Base-by-base conservation (phyloP, 2,113 vertebrate genomes). In the Dromaius novaehollandiae region DNA sequence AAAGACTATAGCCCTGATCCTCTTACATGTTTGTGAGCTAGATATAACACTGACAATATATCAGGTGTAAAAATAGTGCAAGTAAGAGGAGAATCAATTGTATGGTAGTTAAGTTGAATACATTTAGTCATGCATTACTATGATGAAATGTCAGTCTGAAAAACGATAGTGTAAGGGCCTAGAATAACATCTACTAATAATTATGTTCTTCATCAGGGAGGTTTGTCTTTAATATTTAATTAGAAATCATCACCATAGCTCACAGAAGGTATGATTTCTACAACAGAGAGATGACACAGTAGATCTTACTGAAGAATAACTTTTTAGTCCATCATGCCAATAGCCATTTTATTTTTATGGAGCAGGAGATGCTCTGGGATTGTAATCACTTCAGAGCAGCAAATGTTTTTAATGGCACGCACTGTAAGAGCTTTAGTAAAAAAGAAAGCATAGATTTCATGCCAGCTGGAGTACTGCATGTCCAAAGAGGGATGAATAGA, bases 21-120 rank as follows among this genome's bases (percentile, higher is more conserved):
- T 76, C 18, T 74, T 36, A 58, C 2, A 6, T 58, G 34, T 42
- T 53, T 61, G 22, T 91, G 28, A 63, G 12, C 64, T 86, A 65
- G 9, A 30, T 69, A 32, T 36, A 82, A 60, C 7, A 26, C 19
- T 76, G 61, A 24, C 10, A 70, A 46, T 15, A 22, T 7, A 86
- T 7, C 7, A 42, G 56, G 8, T 78, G n/a, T 50, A 66, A 81
- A 93, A 90, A 51, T 5, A 64, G 4, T 0, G 0, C 46, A 40
- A 28, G 11, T 48, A 44, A 65, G 28, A 82, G 6, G 12, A 75
- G 22, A 82, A 36, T 2, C 3, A 86, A 6, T 17, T 64, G 2
- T 55, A 8, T 36, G 3, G 8, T 24, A 85, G 16, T 56, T n/a
- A 70, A 51, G 18, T 15, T 4, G 3, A 16, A 75, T 30, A 64